A percentile compares a stretch with the other conserved stretches of the same genome.
Evolutionary conservation across 2,888 invertebrate genomes (phyloP).

Genomic region (Falcaria lacertinaria): DNA sequence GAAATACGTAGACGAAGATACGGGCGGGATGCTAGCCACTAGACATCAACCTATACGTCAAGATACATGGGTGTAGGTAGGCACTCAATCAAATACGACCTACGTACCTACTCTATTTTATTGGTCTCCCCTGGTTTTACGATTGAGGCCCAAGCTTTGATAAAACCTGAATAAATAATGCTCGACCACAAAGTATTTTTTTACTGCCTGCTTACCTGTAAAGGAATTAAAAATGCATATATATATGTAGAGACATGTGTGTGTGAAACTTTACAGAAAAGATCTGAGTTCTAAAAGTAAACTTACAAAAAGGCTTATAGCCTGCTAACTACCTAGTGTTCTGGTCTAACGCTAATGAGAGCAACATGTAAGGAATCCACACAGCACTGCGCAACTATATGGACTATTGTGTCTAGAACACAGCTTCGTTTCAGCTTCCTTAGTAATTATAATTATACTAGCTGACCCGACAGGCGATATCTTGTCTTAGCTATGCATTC

Average conservation of each 20-base stretch:
- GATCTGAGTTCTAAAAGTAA: too few species aligned
- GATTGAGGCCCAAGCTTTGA: neutral
- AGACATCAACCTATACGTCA: too few species aligned
- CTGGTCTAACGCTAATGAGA: neutral
- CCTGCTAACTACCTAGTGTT: neutral
- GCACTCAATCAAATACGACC: neutral
- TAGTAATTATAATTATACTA: too few species aligned
- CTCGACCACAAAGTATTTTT: neutral
- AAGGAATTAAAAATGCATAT: neutral
- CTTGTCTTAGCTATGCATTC: too few species aligned
- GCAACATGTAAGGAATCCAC: neutral
- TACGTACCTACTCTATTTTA: neutral
- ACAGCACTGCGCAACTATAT: neutral
- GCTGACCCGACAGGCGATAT: too few species aligned
- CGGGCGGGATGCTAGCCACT: too few species aligned
- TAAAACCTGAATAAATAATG: conserved; percentile 1
- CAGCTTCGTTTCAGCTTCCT: neutral
- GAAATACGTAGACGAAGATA: too few species aligned
- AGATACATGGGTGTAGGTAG: neutral
- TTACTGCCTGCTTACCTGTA: neutral
- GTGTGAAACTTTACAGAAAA: too few species aligned
- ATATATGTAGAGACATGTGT: too few species aligned
- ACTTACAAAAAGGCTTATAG: too few species aligned
- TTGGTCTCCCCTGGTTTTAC: neutral
- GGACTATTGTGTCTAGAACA: neutral